Evolutionary conservation across 2,797 vertebrate genomes (phyloP).

Genomic region (Anomalospiza imberbis): DNA sequence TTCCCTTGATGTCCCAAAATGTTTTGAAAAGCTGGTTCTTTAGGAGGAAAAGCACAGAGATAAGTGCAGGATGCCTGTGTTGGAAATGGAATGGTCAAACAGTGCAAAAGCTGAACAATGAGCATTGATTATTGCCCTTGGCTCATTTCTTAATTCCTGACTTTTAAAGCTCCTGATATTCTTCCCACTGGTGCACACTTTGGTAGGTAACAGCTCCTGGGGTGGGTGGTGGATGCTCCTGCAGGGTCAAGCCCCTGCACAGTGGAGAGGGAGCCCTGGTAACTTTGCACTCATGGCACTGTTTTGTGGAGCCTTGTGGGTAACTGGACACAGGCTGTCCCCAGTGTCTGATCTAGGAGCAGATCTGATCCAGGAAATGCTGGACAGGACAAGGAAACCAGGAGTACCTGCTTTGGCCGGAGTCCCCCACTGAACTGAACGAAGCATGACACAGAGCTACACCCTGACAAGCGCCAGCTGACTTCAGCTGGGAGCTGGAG

Average conservation of each 20-base stretch:
- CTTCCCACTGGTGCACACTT: not conserved
- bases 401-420: not conserved
- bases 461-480: constrained; percentile 9
- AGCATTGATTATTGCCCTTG: not conserved
- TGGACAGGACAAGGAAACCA: not conserved
- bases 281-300: accelerated
- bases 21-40: not conserved
- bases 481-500: constrained; percentile 45
- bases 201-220: not conserved
- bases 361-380: not conserved
- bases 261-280: not conserved
- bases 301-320: accelerated
- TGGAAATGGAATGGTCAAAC: not conserved
- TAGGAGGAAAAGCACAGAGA: not conserved
- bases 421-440: not conserved
- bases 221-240: not conserved
- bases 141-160: not conserved
- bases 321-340: not conserved
- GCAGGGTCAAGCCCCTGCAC: accelerated
- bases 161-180: not conserved
- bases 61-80: not conserved
- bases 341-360: accelerated
- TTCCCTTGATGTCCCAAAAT: not conserved
- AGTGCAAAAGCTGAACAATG: accelerated
- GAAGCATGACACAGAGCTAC: not conserved